Percentiles rank a stretch among this genome's conserved stretches.
Conservation (phyloP, 2,797 vertebrate species). For the Sarcoramphus papa region DNA sequence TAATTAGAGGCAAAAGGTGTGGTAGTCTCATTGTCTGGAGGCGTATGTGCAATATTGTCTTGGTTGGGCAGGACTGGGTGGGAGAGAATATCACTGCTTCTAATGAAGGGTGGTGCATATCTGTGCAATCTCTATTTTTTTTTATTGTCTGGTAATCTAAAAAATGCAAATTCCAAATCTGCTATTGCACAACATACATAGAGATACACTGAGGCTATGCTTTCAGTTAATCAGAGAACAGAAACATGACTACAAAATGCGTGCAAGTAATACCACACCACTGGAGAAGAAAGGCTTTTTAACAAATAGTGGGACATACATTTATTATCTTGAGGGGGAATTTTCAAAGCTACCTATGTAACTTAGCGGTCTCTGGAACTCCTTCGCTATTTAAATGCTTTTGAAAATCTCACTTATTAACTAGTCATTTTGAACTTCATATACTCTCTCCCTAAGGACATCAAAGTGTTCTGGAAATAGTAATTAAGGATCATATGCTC, state of each 20-base stretch:
- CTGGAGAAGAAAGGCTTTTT: neutral
- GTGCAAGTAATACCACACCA: neutral
- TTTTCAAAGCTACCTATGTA: neutral
- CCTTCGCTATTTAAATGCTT: neutral
- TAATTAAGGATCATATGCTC: neutral
- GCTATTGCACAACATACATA: neutral
- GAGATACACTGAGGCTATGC: neutral
- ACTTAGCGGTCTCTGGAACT: neutral
- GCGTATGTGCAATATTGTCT: constrained; percentile 1
- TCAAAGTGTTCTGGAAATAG: neutral
- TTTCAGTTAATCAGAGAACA: constrained; percentile 1
- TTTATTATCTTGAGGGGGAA: neutral
- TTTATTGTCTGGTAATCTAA: constrained; percentile 12
- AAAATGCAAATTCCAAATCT: constrained; percentile 17
- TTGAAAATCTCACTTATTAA: constrained; percentile 18
- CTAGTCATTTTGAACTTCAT: neutral
- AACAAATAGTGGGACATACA: neutral
- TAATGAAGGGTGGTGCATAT: constrained; percentile 41
- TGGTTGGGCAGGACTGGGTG: constrained; percentile 43
- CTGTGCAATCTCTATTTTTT: constrained; percentile 1
- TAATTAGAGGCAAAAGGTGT: constrained; percentile 50
- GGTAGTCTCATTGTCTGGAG: constrained; percentile 21
- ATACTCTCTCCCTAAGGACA: neutral
- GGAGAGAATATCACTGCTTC: constrained; percentile 16
- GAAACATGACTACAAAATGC: neutral